Evolutionary conservation across 2,888 invertebrate species (phyloP).

Genomic region (Chrysolina oricalcia): DNA sequence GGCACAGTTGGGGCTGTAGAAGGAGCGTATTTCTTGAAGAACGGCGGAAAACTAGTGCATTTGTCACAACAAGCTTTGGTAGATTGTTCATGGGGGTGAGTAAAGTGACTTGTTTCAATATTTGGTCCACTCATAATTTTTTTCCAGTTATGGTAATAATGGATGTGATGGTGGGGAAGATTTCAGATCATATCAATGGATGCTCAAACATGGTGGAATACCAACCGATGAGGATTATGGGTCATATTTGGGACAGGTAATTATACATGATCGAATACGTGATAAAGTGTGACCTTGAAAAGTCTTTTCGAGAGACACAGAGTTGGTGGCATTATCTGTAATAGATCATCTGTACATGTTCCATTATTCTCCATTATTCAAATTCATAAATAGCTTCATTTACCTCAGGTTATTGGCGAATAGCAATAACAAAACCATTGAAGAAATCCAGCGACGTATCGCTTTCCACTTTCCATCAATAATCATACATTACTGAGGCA

Average conservation of each 20-base stretch:
- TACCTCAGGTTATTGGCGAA: too few species aligned
- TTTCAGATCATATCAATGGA: slow-evolving; percentile 94
- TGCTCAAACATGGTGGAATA: slow-evolving; percentile 90
- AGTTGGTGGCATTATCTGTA: too few species aligned
- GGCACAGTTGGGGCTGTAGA: slow-evolving; percentile 95
- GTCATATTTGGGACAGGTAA: slow-evolving; percentile 89
- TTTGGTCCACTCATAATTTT: not conserved
- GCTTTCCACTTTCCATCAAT: too few species aligned
- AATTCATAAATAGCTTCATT: too few species aligned
- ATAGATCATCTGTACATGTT: too few species aligned
- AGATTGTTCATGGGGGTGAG: slow-evolving; percentile 94
- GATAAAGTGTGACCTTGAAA: too few species aligned
- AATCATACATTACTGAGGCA: too few species aligned
- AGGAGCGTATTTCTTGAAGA: slow-evolving; percentile 90
- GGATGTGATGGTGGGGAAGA: slow-evolving; percentile 98
- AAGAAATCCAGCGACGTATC: too few species aligned
- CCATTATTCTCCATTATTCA: too few species aligned
- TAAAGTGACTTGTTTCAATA: not conserved
- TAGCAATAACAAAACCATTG: too few species aligned
- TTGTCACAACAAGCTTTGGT: slow-evolving; percentile 95
- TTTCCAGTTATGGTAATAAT: slow-evolving; percentile 86
- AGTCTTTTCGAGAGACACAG: too few species aligned
- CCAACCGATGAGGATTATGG: slow-evolving; percentile 94
- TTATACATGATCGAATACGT: not conserved
- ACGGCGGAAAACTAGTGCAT: slow-evolving; percentile 84